These are phyloP conservation scores for Mandrillus leucophaeus DNA, from an alignment of 2,113 vertebrate genomes.

Conservation along the genomic window DNA sequence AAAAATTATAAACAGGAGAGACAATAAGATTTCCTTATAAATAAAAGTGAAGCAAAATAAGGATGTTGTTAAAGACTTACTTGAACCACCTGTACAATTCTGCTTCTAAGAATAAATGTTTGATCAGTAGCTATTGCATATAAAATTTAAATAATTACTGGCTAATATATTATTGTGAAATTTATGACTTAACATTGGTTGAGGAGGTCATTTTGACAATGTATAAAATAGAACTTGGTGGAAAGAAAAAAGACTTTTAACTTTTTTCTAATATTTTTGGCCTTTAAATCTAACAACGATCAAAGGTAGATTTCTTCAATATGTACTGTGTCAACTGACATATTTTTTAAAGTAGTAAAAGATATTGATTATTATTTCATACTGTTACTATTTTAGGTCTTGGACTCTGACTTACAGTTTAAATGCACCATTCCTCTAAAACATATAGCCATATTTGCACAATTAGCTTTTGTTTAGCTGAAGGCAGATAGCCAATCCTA, in stretches of 20 bases:
- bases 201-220: not conserved
- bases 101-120: not conserved
- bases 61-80: not conserved
- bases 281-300: not conserved
- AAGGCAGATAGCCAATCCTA: not conserved
- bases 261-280: not conserved
- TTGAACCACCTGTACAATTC: not conserved
- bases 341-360: not conserved
- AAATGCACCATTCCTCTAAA: not conserved
- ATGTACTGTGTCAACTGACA: not conserved
- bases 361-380: not conserved
- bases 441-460: not conserved
- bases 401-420: not conserved
- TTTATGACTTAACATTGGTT: not conserved
- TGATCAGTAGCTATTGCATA: not conserved
- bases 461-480: not conserved
- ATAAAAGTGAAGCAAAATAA: not conserved
- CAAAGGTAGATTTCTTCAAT: not conserved
- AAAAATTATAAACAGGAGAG: not conserved
- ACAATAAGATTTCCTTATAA: not conserved
- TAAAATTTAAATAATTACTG: not conserved
- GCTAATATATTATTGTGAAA: not conserved
- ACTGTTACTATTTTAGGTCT: not conserved
- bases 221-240: not conserved
- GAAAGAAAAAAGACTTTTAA: not conserved